Conservation (phyloP, 2,113 vertebrate species). For the Misgurnus anguillicaudatus region DNA sequence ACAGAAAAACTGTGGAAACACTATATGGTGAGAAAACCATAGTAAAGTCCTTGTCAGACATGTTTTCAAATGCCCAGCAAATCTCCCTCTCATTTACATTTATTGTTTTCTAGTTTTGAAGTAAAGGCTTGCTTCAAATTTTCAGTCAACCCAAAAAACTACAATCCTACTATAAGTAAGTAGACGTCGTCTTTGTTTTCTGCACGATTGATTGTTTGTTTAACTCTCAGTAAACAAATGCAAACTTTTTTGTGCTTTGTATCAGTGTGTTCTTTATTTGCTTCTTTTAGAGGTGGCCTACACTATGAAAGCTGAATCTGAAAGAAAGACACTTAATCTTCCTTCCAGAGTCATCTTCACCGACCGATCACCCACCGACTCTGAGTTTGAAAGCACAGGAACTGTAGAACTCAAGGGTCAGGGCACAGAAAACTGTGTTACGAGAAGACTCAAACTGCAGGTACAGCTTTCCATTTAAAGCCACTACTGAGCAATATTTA, state of each 20-base stretch:
- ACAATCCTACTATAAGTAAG: constrained; percentile 86
- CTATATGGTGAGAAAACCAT: constrained; percentile 78
- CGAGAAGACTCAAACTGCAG: constrained; percentile 74
- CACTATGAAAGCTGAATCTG: constrained; percentile 78
- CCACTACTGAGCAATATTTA: not conserved
- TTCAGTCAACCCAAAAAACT: constrained; percentile 76
- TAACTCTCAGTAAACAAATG: not conserved
- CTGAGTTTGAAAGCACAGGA: constrained; percentile 67
- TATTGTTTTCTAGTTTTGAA: constrained; percentile 76
- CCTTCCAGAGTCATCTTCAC: constrained; percentile 77
- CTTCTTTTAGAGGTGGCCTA: constrained; percentile 76
- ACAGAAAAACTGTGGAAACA: constrained; percentile 68
- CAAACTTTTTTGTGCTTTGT: not conserved
- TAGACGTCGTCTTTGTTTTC: constrained; percentile 12
- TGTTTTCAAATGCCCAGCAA: not conserved
- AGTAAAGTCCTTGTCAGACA: not conserved
- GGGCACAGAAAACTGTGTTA: constrained; percentile 73
- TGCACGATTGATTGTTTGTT: not conserved
- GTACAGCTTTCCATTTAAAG: constrained; percentile 63
- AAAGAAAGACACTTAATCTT: constrained; percentile 70
- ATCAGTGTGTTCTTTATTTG: not conserved
- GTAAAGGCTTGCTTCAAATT: constrained; percentile 87
- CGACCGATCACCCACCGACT: not conserved
- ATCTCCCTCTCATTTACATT: not conserved
- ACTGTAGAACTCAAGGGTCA: constrained; percentile 71